phyloP scores from a whole-genome alignment of 2,797 vertebrate species.

The Loriculus beryllinus region DNA sequence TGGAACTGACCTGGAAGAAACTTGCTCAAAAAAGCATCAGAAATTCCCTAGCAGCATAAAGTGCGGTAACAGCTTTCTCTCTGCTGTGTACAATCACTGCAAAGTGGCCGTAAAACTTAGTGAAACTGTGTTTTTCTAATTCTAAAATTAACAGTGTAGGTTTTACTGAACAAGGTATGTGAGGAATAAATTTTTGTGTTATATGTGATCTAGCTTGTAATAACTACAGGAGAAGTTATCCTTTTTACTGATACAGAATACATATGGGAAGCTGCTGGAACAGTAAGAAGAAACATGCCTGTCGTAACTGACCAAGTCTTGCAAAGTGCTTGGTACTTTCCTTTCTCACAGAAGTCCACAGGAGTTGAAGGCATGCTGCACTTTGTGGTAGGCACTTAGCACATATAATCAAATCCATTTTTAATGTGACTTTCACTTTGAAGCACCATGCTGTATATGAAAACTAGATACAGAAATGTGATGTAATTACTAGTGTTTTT shows the following conservation, averaged over 20 bases:
- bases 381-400: conserved; percentile 7
- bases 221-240: neutral
- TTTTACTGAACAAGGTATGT: neutral
- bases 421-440: conserved; percentile 45
- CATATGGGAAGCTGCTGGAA: neutral
- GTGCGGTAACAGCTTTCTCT: neutral
- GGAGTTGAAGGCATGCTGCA: neutral
- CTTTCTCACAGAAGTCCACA: neutral
- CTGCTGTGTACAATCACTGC: neutral
- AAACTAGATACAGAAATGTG: neutral
- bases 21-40: neutral
- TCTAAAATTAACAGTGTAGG: neutral
- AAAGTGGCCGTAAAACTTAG: neutral
- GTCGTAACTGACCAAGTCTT: neutral
- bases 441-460: neutral
- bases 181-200: neutral
- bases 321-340: neutral
- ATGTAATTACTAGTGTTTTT: neutral
- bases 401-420: conserved; percentile 34
- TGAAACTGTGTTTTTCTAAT: neutral
- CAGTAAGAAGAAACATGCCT: neutral
- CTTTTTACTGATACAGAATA: neutral
- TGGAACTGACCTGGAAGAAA: conserved; percentile 6
- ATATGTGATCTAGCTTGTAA: neutral
- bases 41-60: neutral